Conservation (phyloP, 2,797 vertebrate genomes). For the Lepidocolaptes lacrymiger region DNA sequence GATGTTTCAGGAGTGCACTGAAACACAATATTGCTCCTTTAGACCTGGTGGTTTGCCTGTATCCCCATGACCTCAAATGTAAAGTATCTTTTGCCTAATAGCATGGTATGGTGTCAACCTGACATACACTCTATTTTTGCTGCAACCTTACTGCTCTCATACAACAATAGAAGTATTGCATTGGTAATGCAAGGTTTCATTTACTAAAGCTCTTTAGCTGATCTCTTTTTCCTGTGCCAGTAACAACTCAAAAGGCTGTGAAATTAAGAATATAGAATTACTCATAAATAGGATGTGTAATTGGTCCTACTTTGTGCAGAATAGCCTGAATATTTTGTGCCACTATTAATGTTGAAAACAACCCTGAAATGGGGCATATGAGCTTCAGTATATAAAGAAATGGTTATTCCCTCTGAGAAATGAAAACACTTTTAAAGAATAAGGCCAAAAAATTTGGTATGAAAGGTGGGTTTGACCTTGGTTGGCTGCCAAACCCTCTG, state of each 20-base stretch:
- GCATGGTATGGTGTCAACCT: not conserved
- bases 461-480: not conserved
- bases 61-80: not conserved
- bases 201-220: not conserved
- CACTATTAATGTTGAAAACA: not conserved
- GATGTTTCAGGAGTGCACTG: not conserved
- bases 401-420: not conserved
- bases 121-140: not conserved
- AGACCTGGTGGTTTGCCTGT: not conserved
- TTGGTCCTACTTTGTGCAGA: not conserved
- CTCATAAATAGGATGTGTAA: not conserved
- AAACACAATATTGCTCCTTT: not conserved
- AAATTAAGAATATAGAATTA: not conserved
- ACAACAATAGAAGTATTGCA: rapidly evolving
- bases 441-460: rapidly evolving
- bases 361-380: not conserved
- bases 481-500: not conserved
- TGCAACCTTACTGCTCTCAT: not conserved
- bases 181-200: not conserved
- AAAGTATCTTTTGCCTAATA: not conserved
- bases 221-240: not conserved
- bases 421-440: not conserved
- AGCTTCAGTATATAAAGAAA: not conserved
- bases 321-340: not conserved
- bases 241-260: not conserved